Percentiles rank a stretch among this genome's conserved stretches.
Evolutionary conservation across 2,113 vertebrate genomes (phyloP).

Genomic region (Saccopteryx leptura): DNA sequence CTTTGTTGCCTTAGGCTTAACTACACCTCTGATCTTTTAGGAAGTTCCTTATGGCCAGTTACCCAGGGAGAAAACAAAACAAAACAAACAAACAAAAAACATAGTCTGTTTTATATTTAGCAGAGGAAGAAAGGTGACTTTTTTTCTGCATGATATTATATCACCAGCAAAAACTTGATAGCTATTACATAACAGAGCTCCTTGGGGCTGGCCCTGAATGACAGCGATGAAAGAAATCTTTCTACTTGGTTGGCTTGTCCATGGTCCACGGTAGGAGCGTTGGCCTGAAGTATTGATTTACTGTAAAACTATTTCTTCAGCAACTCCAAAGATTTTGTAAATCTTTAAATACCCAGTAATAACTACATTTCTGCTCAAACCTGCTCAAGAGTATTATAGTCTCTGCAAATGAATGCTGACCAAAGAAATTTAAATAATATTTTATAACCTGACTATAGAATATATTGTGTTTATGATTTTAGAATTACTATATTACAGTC

Average conservation of each 20-base stretch:
- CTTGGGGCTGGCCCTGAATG: not conserved
- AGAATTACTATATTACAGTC: not conserved
- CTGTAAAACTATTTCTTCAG: not conserved
- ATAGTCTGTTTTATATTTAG: not conserved
- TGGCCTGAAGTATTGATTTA: not conserved
- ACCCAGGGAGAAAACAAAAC: no score
- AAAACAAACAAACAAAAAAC: no score
- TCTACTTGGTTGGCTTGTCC: not conserved
- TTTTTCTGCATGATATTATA: conserved; percentile 25
- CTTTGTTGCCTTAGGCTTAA: not conserved
- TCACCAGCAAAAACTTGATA: not conserved
- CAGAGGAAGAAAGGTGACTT: not conserved
- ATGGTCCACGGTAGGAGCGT: not conserved
- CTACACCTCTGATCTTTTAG: not conserved
- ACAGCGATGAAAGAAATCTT: not conserved
- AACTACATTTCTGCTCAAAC: conserved; percentile 31
- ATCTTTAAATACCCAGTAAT: conserved; percentile 31
- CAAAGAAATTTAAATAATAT: conserved; percentile 30
- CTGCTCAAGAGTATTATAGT: not conserved
- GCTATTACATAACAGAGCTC: not conserved
- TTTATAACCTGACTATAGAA: not conserved
- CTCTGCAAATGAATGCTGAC: not conserved
- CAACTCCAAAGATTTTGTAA: conserved; percentile 4
- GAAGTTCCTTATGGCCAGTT: not conserved
- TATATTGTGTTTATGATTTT: not conserved